Base-by-base conservation (phyloP, 2,113 vertebrate genomes). In the Cardinalis cardinalis region DNA sequence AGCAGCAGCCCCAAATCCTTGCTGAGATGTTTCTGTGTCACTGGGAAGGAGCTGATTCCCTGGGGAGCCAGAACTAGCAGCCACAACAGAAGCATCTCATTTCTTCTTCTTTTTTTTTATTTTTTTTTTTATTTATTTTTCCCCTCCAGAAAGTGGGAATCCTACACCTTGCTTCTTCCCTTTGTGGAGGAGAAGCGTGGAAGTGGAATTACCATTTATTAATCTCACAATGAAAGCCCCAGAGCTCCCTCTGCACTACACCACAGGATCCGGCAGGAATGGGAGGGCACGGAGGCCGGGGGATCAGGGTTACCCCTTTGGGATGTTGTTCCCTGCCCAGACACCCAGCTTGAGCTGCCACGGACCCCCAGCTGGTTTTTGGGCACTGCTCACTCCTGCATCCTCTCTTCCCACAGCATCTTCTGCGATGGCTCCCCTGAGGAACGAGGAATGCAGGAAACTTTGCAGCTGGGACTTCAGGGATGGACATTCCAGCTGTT, bases 261-360 rank as follows among this genome's bases (percentile, higher is more conserved):
- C 4, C 64, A 18, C 53, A 29, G 77, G 34, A 49, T 29, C 29
- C 52, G n/a, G 14, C 44, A 58, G 55, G 15, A 59, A 23, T 6
- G n/a, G 14, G n/a, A 29, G 53, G 32, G 9, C 70, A 17, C 14
- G 0, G 32, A 13, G 41, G 18, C 24, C 31, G 40, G 46, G n/a
- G 36, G 34, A 15, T 7, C 24, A 28, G 72, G 36, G 14, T 43
- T 0, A 0, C 15, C 7, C 17, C 14, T 11, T 0, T n/a, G 53
- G 68, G 21, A 26, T 24, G 21, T 1, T 52, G 46, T 1, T 74
- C 51, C 56, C 46, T 41, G 52, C 41, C 66, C 41, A 19, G 16
- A 29, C 18, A 11, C 46, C 4, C 11, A 6, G 24, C 14, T 11
- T 3, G 14, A 83, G 40, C 59, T 52, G 29, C 76, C 46, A 4